Conservation (phyloP, 2,888 invertebrate species). For the Fissipunctia ypsillon region DNA sequence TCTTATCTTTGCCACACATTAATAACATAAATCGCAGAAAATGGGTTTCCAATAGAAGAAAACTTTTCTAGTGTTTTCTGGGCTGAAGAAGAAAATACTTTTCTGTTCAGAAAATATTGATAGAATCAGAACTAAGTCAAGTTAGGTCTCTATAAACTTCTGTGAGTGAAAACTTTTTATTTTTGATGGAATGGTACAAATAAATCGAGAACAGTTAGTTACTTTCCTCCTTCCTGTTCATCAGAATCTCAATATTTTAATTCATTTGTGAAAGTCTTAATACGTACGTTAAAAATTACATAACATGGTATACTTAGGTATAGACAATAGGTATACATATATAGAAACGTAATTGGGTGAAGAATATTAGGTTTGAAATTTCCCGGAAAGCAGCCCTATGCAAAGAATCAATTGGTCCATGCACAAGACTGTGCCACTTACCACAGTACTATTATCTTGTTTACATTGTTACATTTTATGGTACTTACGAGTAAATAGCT, state of each 20-base stretch:
- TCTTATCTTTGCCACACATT: conserved; percentile 4
- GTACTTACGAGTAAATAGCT: neutral
- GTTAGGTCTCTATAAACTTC: neutral
- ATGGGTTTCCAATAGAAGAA: neutral
- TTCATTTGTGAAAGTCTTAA: neutral
- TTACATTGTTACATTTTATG: neutral
- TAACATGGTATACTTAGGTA: neutral
- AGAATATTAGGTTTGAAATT: neutral
- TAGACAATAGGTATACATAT: no score
- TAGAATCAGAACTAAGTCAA: neutral
- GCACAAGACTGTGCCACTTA: neutral
- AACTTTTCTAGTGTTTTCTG: neutral
- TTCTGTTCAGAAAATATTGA: neutral
- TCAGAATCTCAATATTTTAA: neutral
- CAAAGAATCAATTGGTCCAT: neutral
- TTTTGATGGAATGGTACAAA: neutral
- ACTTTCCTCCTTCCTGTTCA: neutral
- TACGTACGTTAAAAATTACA: neutral
- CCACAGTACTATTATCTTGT: neutral
- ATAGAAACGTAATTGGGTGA: neutral
- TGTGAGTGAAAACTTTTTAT: neutral
- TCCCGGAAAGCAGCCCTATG: neutral
- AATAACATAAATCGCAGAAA: neutral
- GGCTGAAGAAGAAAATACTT: neutral
- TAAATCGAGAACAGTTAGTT: neutral